phyloP scores from a whole-genome alignment of 2,888 invertebrate species.

The Leucophenga montana region DNA sequence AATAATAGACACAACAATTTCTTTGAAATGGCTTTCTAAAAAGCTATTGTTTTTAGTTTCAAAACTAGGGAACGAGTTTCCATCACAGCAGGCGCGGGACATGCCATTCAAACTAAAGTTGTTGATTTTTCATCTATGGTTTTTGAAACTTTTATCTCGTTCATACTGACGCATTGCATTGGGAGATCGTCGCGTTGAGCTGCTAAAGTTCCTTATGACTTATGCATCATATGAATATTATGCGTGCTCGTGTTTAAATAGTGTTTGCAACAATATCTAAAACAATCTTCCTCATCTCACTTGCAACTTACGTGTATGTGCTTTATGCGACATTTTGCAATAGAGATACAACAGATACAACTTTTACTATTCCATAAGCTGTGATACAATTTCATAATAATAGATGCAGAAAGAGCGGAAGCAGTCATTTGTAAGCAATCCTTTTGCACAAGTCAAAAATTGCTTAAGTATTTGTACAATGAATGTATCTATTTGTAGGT shows the following conservation, averaged over 20 bases:
- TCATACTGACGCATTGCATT: background rate
- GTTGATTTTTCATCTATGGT: too few species aligned
- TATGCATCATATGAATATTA: slow-evolving; percentile 65
- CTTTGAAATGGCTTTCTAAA: too few species aligned
- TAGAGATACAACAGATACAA: slow-evolving; percentile 26
- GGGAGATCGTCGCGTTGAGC: slow-evolving; percentile 61
- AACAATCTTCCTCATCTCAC: too few species aligned
- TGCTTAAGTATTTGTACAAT: slow-evolving; percentile 37
- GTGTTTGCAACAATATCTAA: slow-evolving; percentile 67
- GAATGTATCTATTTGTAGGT: slow-evolving; percentile 57
- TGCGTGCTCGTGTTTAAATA: slow-evolving; percentile 66
- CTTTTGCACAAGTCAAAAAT: background rate
- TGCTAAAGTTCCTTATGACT: slow-evolving; percentile 65
- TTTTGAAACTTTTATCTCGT: too few species aligned
- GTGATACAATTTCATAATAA: too few species aligned
- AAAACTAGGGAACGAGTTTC: too few species aligned
- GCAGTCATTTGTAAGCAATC: background rate
- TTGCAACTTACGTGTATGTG: slow-evolving; percentile 35
- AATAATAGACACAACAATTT: too few species aligned
- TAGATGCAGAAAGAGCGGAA: too few species aligned
- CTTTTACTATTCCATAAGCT: too few species aligned
- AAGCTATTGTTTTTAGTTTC: too few species aligned
- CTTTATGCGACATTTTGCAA: slow-evolving; percentile 6
- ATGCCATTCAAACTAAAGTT: too few species aligned
- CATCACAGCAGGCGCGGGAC: too few species aligned